Evolutionary conservation across 2,888 invertebrate species (phyloP).

Genomic region (Nasonovia ribisnigri): DNA sequence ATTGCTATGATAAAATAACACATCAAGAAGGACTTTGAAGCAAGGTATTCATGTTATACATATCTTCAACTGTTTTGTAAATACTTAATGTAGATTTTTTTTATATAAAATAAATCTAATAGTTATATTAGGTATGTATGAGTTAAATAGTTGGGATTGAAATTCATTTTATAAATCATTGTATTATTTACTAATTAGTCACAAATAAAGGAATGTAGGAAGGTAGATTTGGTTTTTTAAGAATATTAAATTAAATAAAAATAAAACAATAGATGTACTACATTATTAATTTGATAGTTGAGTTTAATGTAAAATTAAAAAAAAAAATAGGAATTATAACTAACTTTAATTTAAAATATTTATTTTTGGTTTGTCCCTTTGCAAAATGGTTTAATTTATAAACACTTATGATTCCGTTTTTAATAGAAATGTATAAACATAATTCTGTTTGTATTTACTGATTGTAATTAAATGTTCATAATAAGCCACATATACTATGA

Average conservation of each 20-base stretch:
- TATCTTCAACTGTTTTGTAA: neutral
- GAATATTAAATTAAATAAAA: neutral
- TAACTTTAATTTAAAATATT: constrained; percentile 10
- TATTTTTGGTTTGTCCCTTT: neutral
- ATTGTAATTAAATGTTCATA: constrained; percentile 34
- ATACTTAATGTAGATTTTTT: neutral
- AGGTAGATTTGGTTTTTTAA: neutral
- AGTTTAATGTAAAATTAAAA: constrained; percentile 47
- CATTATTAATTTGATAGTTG: constrained; percentile 3
- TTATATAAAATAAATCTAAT: neutral
- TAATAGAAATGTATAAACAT: neutral
- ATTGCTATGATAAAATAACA: too few relatives aligned
- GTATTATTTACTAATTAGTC: neutral
- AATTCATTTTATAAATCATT: neutral
- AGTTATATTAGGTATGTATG: neutral
- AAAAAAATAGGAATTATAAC: constrained; percentile 44
- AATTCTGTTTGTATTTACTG: constrained; percentile 2
- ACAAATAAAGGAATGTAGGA: neutral
- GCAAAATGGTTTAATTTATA: neutral
- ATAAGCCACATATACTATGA: constrained; percentile 37
- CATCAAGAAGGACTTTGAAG: neutral
- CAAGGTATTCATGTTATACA: neutral
- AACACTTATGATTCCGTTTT: neutral
- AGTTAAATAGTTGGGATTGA: neutral
- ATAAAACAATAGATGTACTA: constrained; percentile 19